Conservation (phyloP, 2,888 invertebrate species). For the Heteromyza rotundicornis region DNA sequence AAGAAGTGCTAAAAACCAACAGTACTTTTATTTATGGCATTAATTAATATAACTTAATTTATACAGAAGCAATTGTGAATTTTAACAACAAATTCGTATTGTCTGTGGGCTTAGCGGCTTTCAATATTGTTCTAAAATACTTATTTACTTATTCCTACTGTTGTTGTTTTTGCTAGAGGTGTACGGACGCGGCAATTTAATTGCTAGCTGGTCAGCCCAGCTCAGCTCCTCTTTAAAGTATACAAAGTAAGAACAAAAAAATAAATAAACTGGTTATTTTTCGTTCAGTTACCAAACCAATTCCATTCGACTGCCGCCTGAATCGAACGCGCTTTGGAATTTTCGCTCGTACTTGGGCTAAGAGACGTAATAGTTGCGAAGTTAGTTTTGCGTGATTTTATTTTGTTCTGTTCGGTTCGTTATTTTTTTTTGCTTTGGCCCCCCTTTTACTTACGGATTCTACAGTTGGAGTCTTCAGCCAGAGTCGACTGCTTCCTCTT, state of each 20-base stretch:
- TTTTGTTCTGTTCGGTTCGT: not conserved
- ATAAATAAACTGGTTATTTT: not conserved
- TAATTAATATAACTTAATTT: slow-evolving; percentile 22
- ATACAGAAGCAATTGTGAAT: slow-evolving; percentile 13
- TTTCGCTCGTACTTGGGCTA: not conserved
- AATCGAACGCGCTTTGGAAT: not conserved
- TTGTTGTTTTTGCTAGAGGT: too few species aligned
- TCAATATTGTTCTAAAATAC: not conserved
- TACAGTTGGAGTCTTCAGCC: not conserved
- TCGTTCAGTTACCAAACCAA: not conserved
- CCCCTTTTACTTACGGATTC: not conserved
- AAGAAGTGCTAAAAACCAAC: slow-evolving; percentile 17
- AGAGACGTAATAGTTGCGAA: slow-evolving; percentile 23
- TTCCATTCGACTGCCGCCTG: not conserved
- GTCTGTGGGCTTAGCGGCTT: not conserved
- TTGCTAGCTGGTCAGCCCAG: not conserved
- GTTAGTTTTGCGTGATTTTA: slow-evolving; percentile 21
- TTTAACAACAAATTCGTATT: not conserved
- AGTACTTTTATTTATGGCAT: slow-evolving; percentile 23
- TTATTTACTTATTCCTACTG: not conserved
- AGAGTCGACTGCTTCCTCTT: slow-evolving; percentile 2
- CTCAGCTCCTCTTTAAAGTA: not conserved
- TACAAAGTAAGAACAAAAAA: not conserved
- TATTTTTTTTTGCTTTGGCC: slow-evolving; percentile 2
- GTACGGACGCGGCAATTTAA: not conserved